Evolutionary conservation across 2,888 invertebrate species (phyloP).

Genomic region (Drosophila koepferae): DNA sequence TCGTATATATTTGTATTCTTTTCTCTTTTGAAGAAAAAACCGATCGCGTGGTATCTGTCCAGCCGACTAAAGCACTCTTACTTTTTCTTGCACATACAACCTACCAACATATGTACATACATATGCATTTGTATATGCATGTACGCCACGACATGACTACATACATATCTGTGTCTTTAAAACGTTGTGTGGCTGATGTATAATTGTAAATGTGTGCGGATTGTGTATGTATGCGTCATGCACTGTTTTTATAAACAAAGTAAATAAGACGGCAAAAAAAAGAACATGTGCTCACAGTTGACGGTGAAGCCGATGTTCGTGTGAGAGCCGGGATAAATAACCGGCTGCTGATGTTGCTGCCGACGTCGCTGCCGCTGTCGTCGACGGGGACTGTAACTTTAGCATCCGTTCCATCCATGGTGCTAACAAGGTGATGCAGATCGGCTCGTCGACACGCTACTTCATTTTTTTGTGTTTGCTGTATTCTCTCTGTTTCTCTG

Average conservation of each 20-base stretch:
- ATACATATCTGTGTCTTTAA: not conserved
- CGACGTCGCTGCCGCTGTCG: conserved; percentile 2
- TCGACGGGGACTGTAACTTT: conserved; percentile 53
- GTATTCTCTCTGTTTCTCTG: conserved; percentile 36
- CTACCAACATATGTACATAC: not conserved
- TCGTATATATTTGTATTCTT: too few relatives aligned
- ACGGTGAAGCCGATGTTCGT: conserved; percentile 32
- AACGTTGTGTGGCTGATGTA: not conserved
- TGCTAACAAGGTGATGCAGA: conserved; percentile 78
- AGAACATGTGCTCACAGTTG: conserved; percentile 39
- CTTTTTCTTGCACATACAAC: not conserved
- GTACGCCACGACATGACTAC: not conserved
- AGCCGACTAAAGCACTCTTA: not conserved
- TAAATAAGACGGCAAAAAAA: conserved; percentile 33
- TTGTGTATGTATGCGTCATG: conserved; percentile 20
- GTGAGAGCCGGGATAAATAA: conserved; percentile 60
- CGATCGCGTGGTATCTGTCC: not conserved
- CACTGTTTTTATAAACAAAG: conserved; percentile 48
- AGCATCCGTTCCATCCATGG: conserved; percentile 55
- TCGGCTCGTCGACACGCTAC: conserved; percentile 75
- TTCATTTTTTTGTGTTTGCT: conserved; percentile 59
- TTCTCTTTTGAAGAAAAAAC: too few relatives aligned
- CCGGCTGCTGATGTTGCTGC: conserved; percentile 55
- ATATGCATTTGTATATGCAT: not conserved
- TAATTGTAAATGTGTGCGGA: conserved; percentile 3